Conservation (phyloP, 2,797 vertebrate genomes). For the Halcyon smyrnensis region DNA sequence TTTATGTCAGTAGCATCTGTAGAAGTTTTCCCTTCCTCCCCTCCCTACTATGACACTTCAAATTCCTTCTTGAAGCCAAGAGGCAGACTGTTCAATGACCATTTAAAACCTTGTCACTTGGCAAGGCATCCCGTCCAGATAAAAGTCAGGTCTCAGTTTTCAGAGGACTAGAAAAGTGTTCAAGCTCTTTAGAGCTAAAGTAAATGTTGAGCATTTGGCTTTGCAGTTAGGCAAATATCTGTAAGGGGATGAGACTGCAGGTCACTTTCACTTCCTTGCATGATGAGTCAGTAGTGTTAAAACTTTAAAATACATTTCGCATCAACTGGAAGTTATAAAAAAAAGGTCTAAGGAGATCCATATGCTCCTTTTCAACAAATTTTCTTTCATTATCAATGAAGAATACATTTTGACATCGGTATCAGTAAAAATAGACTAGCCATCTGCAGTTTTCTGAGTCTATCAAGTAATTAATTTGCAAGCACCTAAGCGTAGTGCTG, state of each 20-base stretch:
- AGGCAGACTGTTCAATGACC: background rate
- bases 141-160: background rate
- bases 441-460: background rate
- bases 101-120: background rate
- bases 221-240: background rate
- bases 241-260: background rate
- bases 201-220: background rate
- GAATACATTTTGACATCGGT: background rate
- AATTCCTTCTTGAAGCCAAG: background rate
- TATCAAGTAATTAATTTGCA: background rate
- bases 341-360: background rate
- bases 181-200: background rate
- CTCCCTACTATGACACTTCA: background rate
- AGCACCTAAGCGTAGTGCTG: background rate
- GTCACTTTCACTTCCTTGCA: background rate
- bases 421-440: constrained; percentile 13
- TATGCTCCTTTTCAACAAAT: background rate
- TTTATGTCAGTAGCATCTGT: background rate
- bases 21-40: background rate
- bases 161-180: background rate
- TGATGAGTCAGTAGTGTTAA: background rate
- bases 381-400: background rate
- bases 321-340: background rate
- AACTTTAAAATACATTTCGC: background rate
- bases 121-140: rapidly evolving